phyloP scores from a whole-genome alignment of 2,113 vertebrate genomes.

The Callospermophilus lateralis region DNA sequence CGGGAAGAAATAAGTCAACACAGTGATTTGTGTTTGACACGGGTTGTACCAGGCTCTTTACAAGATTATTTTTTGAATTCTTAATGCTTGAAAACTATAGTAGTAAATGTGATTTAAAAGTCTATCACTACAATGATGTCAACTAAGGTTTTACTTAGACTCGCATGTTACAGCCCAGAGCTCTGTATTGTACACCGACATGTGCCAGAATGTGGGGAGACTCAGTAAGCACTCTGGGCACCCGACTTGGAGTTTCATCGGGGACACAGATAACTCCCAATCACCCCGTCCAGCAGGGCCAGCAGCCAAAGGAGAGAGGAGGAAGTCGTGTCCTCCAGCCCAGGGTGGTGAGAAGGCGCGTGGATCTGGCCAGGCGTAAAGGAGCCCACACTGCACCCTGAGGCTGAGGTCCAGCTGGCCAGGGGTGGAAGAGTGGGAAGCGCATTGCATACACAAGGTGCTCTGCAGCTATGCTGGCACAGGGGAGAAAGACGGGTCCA shows the following conservation, averaged over 20 bases:
- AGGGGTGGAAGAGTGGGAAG: not conserved
- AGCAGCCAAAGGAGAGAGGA: not conserved
- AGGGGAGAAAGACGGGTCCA: not conserved
- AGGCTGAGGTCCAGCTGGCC: not conserved
- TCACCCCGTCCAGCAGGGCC: not conserved
- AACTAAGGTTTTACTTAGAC: not conserved
- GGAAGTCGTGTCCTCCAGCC: no score
- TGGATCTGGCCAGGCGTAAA: no score
- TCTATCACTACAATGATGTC: not conserved
- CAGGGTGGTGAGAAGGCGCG: no score
- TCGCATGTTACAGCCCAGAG: not conserved
- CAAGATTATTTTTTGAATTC: slow-evolving; percentile 58
- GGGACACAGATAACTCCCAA: not conserved
- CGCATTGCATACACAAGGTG: not conserved
- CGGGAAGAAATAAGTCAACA: slow-evolving; percentile 65
- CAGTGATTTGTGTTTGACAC: slow-evolving; percentile 66
- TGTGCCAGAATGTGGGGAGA: not conserved
- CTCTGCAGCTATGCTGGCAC: not conserved
- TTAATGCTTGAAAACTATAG: slow-evolving; percentile 24
- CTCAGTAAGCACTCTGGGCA: not conserved
- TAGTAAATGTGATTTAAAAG: not conserved
- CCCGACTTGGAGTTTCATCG: not conserved
- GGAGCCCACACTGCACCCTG: not conserved
- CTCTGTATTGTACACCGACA: not conserved
- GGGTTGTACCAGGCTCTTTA: slow-evolving; percentile 18